These are phyloP conservation scores for Mythimna albipuncta DNA, from an alignment of 2,888 invertebrate genomes.

Conservation along the genomic window DNA sequence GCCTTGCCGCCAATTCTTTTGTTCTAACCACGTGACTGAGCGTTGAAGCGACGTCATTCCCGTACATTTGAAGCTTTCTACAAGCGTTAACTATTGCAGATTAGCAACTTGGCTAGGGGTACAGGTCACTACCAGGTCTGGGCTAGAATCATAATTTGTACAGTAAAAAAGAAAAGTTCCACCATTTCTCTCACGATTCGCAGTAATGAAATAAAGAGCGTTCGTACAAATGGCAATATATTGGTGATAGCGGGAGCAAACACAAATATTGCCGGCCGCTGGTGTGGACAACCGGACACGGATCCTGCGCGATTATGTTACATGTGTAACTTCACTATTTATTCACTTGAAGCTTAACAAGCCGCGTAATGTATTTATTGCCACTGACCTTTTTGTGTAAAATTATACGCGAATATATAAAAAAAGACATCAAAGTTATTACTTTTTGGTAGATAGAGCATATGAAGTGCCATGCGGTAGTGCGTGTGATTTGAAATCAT, in stretches of 20 bases:
- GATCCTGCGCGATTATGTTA: constrained; percentile 54
- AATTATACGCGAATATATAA: constrained; percentile 18
- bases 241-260: constrained; percentile 46
- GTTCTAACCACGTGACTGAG: too few species aligned
- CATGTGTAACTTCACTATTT: constrained; percentile 44
- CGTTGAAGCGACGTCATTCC: too few species aligned
- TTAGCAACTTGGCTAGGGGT: too few species aligned
- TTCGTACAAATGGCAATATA: constrained; percentile 35
- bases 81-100: too few species aligned
- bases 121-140: too few species aligned
- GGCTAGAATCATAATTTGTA: neutral
- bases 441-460: neutral
- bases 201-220: constrained; percentile 42
- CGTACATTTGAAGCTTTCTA: too few species aligned
- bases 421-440: neutral
- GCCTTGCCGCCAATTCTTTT: too few species aligned
- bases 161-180: neutral
- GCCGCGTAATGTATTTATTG: constrained; percentile 34
- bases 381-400: constrained; percentile 21
- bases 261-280: constrained; percentile 46
- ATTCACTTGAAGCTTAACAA: constrained; percentile 21
- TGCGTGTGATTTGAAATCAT: neutral
- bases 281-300: constrained; percentile 33
- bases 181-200: constrained; percentile 15
- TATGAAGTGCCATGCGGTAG: neutral